Percentiles rank a stretch among this genome's conserved stretches.
These are phyloP conservation scores for Pontoporia blainvillei DNA, from an alignment of 2,113 vertebrate species.

Conservation along the genomic window DNA sequence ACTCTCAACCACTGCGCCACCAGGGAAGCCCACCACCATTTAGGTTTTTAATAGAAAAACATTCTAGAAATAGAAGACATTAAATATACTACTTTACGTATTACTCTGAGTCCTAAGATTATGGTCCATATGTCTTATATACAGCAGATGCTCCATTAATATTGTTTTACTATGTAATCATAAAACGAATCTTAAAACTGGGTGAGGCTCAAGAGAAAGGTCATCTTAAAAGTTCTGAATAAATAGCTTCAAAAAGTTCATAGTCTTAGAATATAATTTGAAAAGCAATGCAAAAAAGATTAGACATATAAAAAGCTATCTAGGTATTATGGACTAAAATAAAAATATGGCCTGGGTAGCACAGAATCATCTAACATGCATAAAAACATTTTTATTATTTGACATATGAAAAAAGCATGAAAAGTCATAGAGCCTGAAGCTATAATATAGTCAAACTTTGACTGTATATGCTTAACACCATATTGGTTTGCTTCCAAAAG, in stretches of 20 bases:
- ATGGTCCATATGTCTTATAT: not conserved
- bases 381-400: slow-evolving; percentile 5
- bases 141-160: not conserved
- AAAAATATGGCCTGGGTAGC: not conserved
- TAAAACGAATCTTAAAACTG: not conserved
- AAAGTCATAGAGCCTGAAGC: not conserved
- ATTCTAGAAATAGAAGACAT: not conserved
- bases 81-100: not conserved
- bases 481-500: not conserved
- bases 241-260: slow-evolving; percentile 2
- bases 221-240: slow-evolving; percentile 1
- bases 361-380: not conserved
- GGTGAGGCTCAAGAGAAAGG: not conserved
- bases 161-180: not conserved
- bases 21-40: not conserved
- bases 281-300: slow-evolving; percentile 36
- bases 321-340: slow-evolving; percentile 39
- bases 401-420: not conserved
- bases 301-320: slow-evolving; percentile 29
- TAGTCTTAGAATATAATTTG: slow-evolving; percentile 16
- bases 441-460: not conserved
- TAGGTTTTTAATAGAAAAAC: not conserved
- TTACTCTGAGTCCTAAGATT: not conserved
- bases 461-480: not conserved
- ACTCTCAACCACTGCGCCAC: no score